These are phyloP conservation scores for Clistopyga incitator DNA, from an alignment of 2,888 invertebrate genomes.

Conservation along the genomic window DNA sequence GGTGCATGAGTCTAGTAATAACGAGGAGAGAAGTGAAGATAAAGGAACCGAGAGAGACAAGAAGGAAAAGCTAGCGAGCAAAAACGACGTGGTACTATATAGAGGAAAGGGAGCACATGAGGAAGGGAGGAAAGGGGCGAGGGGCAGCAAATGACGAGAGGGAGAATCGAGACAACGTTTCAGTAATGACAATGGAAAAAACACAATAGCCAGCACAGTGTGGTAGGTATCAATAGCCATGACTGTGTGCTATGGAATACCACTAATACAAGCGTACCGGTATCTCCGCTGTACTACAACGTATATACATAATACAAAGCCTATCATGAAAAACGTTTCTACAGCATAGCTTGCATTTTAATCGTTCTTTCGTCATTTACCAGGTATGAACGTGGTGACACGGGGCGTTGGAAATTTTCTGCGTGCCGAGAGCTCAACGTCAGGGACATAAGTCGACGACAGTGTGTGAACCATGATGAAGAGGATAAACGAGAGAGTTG, in stretches of 20 bases:
- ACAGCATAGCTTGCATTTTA: conserved; percentile 56
- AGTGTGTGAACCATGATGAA: background rate
- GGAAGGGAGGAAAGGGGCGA: background rate
- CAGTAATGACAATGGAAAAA: conserved; percentile 44
- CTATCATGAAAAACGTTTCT: background rate
- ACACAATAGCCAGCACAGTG: conserved; percentile 37
- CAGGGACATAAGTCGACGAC: background rate
- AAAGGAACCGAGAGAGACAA: background rate
- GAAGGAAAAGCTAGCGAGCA: background rate
- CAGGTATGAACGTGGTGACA: conserved; percentile 55
- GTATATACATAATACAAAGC: conserved; percentile 12
- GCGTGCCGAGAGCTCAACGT: conserved; percentile 5
- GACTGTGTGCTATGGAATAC: conserved; percentile 39
- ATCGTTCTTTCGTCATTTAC: conserved; percentile 64
- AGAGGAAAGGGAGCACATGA: background rate
- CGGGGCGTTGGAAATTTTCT: background rate
- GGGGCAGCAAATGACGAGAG: conserved; percentile 41
- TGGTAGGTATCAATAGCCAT: conserved; percentile 30
- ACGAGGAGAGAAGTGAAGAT: conserved; percentile 5
- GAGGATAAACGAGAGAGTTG: background rate
- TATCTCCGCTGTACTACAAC: background rate
- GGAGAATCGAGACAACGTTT: conserved; percentile 41
- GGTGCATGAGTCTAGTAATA: background rate
- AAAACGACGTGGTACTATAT: conserved; percentile 1
- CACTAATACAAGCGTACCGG: background rate